Evolutionary conservation across 2,113 vertebrate species (phyloP).

Genomic region (Chlamydotis undulata): DNA sequence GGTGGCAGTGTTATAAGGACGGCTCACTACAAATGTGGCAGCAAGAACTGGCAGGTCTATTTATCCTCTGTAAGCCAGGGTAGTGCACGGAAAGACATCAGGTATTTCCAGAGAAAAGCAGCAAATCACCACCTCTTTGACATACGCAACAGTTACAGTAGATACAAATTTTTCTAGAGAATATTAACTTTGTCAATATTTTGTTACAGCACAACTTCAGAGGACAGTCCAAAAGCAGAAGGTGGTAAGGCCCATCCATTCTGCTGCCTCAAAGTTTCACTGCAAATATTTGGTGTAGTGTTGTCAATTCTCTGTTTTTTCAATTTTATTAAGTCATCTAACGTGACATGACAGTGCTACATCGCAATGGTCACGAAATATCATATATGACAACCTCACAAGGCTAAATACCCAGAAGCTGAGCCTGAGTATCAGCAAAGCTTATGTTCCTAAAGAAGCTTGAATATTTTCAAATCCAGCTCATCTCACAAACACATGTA

Average conservation of each 20-base stretch:
- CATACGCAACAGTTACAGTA: rapidly evolving
- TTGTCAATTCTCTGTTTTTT: conserved; percentile 38
- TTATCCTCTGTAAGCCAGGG: not conserved
- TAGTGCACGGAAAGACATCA: not conserved
- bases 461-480: conserved; percentile 74
- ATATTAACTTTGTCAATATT: not conserved
- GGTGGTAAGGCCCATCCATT: not conserved
- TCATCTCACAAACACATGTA: conserved; percentile 73
- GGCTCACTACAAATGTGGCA: not conserved
- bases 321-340: conserved; percentile 37
- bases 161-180: not conserved
- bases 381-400: conserved; percentile 56
- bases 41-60: not conserved
- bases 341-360: conserved; percentile 29
- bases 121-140: not conserved
- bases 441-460: conserved; percentile 73
- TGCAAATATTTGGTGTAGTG: conserved; percentile 1
- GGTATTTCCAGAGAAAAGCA: not conserved
- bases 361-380: conserved; percentile 50
- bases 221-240: not conserved
- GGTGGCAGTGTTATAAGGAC: not conserved
- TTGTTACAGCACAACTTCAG: not conserved
- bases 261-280: not conserved
- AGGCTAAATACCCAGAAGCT: conserved; percentile 63
- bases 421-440: conserved; percentile 69